These are phyloP conservation scores for Tinamus guttatus DNA, from an alignment of 2,113 vertebrate species.

Conservation along the genomic window DNA sequence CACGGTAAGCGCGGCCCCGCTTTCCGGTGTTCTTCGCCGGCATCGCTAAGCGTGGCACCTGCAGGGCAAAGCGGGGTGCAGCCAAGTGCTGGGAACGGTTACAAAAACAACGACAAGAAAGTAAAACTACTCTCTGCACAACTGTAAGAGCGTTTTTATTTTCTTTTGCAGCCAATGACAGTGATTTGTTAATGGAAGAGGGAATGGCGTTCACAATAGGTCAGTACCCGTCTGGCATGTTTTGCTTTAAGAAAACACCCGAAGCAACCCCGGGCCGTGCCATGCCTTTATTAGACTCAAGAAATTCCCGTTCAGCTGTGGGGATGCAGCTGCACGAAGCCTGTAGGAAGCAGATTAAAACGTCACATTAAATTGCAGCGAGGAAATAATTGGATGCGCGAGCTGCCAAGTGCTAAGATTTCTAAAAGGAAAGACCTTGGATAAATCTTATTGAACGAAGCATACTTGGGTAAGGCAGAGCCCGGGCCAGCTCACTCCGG, in stretches of 20 bases:
- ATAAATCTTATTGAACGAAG: constrained; percentile 7
- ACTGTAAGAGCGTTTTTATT: constrained; percentile 9
- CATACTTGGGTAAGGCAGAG: constrained; percentile 29
- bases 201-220: constrained; percentile 87
- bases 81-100: neutral
- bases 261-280: neutral
- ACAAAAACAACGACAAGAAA: neutral
- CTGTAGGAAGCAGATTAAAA: neutral
- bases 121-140: too few species aligned
- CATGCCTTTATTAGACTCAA: neutral
- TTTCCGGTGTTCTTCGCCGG: neutral
- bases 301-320: neutral
- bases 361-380: neutral
- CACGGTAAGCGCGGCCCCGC: constrained; percentile 83
- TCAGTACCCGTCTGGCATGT: constrained; percentile 61
- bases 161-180: constrained; percentile 81
- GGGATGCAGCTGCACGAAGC: neutral
- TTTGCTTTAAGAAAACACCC: neutral
- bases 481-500: constrained; percentile 10
- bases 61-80: neutral
- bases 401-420: neutral
- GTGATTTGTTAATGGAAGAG: constrained; percentile 79
- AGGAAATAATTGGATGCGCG: neutral
- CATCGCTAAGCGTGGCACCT: neutral
- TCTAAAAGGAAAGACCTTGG: neutral